phyloP scores from a whole-genome alignment of 2,113 vertebrate genomes.

The Mus musculus region GRCm39 chr4:141596501-141597000 shows the following conservation, averaged over 20 bases:
- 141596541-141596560: background rate
- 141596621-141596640: background rate
- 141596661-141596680: background rate
- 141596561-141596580: background rate
- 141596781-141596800: background rate
- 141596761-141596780: background rate
- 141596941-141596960: conserved; percentile 11
- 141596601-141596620: background rate
- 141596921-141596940: background rate
- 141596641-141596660: background rate
- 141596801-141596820: background rate
- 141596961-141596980: conserved; percentile 1
- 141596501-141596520: background rate
- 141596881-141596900: background rate
- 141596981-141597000: background rate
- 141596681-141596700: background rate
- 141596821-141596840: no score
- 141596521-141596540: background rate
- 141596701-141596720: background rate
- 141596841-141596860: background rate
- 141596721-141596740: background rate
- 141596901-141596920: background rate
- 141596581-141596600: background rate
- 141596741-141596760: background rate
- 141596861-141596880: accelerated